These are phyloP conservation scores for Stegostoma tigrinum DNA, from an alignment of 2,113 vertebrate genomes.

Conservation along the genomic window DNA sequence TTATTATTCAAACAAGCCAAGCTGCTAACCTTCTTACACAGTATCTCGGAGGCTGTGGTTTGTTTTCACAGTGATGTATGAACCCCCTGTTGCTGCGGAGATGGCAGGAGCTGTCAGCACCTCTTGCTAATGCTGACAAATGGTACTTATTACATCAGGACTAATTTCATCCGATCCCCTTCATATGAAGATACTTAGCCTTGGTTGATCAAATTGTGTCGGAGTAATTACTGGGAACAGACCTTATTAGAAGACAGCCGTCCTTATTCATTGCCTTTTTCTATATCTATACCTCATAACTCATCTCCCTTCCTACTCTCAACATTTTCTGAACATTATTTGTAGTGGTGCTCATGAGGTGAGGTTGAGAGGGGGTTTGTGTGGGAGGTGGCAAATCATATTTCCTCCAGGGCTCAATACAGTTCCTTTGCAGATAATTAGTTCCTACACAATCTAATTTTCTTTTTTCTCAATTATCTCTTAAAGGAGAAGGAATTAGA, in stretches of 20 bases:
- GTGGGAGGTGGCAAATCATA: not conserved
- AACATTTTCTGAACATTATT: conserved; percentile 9
- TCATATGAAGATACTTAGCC: conserved; percentile 89
- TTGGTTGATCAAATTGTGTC: conserved; percentile 82
- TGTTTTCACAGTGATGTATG: not conserved
- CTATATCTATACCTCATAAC: conserved; percentile 52
- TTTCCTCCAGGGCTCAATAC: not conserved
- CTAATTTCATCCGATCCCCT: conserved; percentile 80
- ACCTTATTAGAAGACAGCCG: conserved; percentile 75
- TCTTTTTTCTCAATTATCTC: not conserved
- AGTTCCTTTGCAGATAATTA: not conserved
- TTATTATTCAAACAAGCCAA: conserved; percentile 30
- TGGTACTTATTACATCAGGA: conserved; percentile 87
- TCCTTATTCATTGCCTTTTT: conserved; percentile 60
- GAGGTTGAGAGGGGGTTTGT: not conserved
- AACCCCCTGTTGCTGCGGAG: conserved; percentile 59
- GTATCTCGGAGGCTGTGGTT: not conserved
- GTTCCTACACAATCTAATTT: not conserved
- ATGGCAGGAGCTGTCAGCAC: conserved; percentile 74
- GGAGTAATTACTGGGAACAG: conserved; percentile 86
- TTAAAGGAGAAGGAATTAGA: not conserved
- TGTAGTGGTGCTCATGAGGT: not conserved
- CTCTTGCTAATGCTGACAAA: conserved; percentile 84
- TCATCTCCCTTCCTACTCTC: conserved; percentile 45
- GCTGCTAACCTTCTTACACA: conserved; percentile 19